Evolutionary conservation across 2,888 invertebrate genomes (phyloP), one percentile per base, ranked within the genome.

Genomic region (Syrista parreyssii): DNA sequence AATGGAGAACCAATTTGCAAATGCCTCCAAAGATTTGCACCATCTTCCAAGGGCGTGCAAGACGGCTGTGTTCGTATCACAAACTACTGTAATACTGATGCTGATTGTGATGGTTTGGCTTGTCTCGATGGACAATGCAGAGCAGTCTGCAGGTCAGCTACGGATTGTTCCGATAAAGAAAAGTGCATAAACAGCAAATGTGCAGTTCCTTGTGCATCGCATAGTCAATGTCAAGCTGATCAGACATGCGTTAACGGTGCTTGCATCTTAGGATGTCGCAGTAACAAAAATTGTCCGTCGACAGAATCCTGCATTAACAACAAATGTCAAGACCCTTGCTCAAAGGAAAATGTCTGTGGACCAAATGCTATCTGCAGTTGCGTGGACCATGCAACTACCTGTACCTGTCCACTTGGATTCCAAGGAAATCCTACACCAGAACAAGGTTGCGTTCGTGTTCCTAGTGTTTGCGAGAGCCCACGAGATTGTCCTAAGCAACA

Each of bases 121-220:
- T 98, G 98, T 90, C 94, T 95, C 71, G 95, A 96, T 85, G 96
- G 96, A 12, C 97, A 97, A 89, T 98, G 98, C 88, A 95, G 96
- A 90, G 93, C 95, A 30, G 96, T 97, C 33, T 98, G 97, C 86
- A 94, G 95, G 81, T 94, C 95, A 87, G 93, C 94, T 40, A 93
- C 94, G 76, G 97, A 97, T 87, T 98, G 97, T 89, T 95, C 96
- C 6, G 90, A 92, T 23, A 97, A 96, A 33, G 97, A 98, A 88
- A 93, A 94, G 83, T 98, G 98, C 89, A 90, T 94, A 1, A 94
- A 95, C 84, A 97, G 95, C 88, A 94, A 96, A 82, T 98, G 98
- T 88, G 93, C 95, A 80, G 93, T 95, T n/a, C 94, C 96, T 79
- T 98, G 98, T 85, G 93, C 94, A 75, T 95, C 95, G 78, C 96